Evolutionary conservation across 2,888 invertebrate genomes (phyloP).

Genomic region (Scaptomyza polygonia): DNA sequence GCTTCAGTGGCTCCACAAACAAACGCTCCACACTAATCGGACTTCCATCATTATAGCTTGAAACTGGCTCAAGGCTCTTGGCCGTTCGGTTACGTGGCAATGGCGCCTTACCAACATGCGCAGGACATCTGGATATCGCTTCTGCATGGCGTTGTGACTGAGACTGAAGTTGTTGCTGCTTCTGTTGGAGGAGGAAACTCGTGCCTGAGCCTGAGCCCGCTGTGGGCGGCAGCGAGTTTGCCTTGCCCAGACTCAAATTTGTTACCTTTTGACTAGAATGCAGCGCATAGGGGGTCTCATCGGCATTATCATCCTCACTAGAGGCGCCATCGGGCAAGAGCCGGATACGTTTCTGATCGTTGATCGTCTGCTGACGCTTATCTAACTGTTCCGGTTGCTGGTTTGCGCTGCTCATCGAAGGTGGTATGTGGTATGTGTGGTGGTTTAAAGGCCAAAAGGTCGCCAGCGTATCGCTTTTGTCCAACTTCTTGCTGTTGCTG

Average conservation of each 20-base stretch:
- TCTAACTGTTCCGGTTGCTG: slow-evolving; percentile 25
- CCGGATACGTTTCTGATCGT: slow-evolving; percentile 35
- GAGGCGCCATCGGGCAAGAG: slow-evolving; percentile 8
- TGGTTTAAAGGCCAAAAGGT: slow-evolving; percentile 73
- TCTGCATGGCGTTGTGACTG: slow-evolving; percentile 39
- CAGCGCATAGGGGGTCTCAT: slow-evolving; percentile 35
- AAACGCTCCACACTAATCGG: slow-evolving; percentile 38
- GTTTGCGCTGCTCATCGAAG: slow-evolving; percentile 44
- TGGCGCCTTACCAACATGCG: slow-evolving; percentile 46
- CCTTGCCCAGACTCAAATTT: slow-evolving; percentile 57
- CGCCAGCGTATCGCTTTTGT: slow-evolving; percentile 67
- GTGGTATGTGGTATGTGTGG: slow-evolving; percentile 46
- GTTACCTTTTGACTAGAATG: slow-evolving; percentile 64
- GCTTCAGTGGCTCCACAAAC: slow-evolving; percentile 49
- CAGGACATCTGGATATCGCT: neutral
- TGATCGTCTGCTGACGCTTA: slow-evolving; percentile 33
- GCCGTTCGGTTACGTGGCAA: slow-evolving; percentile 25
- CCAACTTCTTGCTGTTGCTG: slow-evolving; percentile 14
- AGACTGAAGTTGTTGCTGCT: slow-evolving; percentile 19
- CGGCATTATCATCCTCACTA: slow-evolving; percentile 23
- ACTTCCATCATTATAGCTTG: slow-evolving; percentile 12
- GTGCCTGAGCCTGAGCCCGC: slow-evolving; percentile 51
- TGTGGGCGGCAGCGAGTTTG: slow-evolving; percentile 73
- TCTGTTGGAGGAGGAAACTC: slow-evolving; percentile 29
- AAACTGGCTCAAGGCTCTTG: slow-evolving; percentile 46